Conservation (phyloP, 1,140 invertebrate genomes). For the Steinernema feltiae region DNA sequence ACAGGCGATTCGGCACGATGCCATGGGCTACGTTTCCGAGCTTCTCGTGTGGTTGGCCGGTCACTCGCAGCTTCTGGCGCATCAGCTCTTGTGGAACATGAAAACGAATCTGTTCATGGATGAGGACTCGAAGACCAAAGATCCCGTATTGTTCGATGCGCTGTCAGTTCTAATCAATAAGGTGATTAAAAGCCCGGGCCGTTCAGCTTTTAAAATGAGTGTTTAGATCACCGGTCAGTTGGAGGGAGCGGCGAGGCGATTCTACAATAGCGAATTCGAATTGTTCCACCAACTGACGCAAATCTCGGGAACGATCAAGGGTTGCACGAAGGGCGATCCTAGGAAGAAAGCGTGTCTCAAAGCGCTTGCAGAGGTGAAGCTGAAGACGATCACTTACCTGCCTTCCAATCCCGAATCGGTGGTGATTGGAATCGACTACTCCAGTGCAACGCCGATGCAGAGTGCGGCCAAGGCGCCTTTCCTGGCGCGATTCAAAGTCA, state of each 20-base stretch:
- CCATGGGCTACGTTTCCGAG: conserved; percentile 94
- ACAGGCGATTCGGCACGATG: conserved; percentile 89
- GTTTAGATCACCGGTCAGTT: conserved; percentile 71
- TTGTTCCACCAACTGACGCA: conserved; percentile 95
- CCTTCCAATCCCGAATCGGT: conserved; percentile 97
- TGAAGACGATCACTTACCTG: conserved; percentile 88
- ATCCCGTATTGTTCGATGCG: conserved; percentile 48
- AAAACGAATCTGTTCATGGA: conserved; percentile 94
- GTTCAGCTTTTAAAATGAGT: not conserved
- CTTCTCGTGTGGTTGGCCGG: conserved; percentile 87
- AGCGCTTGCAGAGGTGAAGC: conserved; percentile 75
- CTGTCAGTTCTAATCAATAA: conserved; percentile 49
- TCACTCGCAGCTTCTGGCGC: conserved; percentile 84
- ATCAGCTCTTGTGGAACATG: conserved; percentile 99
- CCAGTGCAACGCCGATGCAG: conserved; percentile 96
- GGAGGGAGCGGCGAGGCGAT: conserved; percentile 83
- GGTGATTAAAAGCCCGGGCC: conserved; percentile 31
- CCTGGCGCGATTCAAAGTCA: conserved; percentile 85
- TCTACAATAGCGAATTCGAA: conserved; percentile 94
- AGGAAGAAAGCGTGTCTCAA: conserved; percentile 83
- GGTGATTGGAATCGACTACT: conserved; percentile 92
- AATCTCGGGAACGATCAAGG: conserved; percentile 82
- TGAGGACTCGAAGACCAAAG: conserved; percentile 85
- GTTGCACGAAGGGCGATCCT: conserved; percentile 75
- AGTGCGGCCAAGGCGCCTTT: conserved; percentile 95